Percentiles rank a stretch among this genome's conserved stretches.
Evolutionary conservation across 2,888 invertebrate genomes (phyloP).

Genomic region (Branchellion lobata): DNA sequence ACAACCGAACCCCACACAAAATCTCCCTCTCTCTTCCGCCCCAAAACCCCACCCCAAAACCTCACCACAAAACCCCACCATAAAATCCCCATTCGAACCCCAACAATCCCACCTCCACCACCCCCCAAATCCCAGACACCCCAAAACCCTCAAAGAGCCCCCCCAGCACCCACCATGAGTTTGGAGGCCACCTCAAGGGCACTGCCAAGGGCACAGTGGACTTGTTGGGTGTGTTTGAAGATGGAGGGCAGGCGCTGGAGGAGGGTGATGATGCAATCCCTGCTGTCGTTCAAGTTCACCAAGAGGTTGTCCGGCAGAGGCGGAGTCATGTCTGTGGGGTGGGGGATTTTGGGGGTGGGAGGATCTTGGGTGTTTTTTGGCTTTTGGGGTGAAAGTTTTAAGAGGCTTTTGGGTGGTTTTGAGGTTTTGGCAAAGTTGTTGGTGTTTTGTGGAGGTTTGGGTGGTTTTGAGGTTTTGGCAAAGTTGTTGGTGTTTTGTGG

Average conservation of each 20-base stretch:
- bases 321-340: slow-evolving; percentile 77
- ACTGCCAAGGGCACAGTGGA: slow-evolving; percentile 83
- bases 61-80: no score
- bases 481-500: no score
- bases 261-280: slow-evolving; percentile 66
- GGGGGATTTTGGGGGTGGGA: not conserved
- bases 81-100: no score
- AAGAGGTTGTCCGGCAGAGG: slow-evolving; percentile 89
- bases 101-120: not conserved
- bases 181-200: slow-evolving; percentile 89
- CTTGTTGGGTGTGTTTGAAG: slow-evolving; percentile 70
- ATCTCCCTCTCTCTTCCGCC: no score
- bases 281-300: slow-evolving; percentile 84
- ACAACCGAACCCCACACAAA: no score
- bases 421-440: no score
- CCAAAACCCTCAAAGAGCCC: not conserved
- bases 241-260: slow-evolving; percentile 74
- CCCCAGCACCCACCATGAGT: slow-evolving; percentile 71
- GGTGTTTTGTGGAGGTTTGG: no score
- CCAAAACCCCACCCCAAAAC: no score
- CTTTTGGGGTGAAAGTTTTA: not conserved
- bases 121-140: not conserved
- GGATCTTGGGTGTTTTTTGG: not conserved
- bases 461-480: no score
- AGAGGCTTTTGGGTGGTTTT: not conserved